Evolutionary conservation across 2,113 vertebrate species (phyloP).

Genomic region (Nycticryphes semicollaris): DNA sequence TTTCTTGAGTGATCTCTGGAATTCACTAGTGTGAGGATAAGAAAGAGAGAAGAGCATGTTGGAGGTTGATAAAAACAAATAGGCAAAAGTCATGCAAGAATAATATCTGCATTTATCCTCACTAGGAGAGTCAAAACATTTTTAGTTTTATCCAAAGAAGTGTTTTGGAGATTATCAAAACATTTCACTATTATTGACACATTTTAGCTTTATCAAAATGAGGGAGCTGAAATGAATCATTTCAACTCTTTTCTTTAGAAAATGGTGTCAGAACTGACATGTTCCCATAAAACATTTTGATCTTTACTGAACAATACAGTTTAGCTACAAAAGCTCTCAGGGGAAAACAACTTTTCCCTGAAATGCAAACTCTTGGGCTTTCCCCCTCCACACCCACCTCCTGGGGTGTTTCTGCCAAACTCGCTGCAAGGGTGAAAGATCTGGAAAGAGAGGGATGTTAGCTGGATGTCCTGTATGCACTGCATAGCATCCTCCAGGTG

Average conservation of each 20-base stretch:
- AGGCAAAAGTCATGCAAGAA: background rate
- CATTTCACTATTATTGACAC: background rate
- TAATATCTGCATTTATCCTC: background rate
- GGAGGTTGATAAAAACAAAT: background rate
- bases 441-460: background rate
- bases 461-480: background rate
- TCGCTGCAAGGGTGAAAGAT: background rate
- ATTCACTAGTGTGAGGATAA: background rate
- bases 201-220: background rate
- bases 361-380: background rate
- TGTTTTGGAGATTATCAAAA: constrained; percentile 2
- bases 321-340: background rate
- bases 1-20: background rate
- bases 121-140: background rate
- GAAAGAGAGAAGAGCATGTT: background rate
- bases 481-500: background rate
- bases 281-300: background rate
- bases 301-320: background rate
- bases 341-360: background rate
- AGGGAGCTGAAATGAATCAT: background rate
- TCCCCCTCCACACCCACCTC: too few relatives aligned
- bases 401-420: background rate
- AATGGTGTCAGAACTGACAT: background rate
- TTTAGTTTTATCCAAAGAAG: background rate
- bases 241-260: background rate